Base-by-base conservation (phyloP, 2,888 invertebrate genomes). In the Ecdyonurus torrentis region DNA sequence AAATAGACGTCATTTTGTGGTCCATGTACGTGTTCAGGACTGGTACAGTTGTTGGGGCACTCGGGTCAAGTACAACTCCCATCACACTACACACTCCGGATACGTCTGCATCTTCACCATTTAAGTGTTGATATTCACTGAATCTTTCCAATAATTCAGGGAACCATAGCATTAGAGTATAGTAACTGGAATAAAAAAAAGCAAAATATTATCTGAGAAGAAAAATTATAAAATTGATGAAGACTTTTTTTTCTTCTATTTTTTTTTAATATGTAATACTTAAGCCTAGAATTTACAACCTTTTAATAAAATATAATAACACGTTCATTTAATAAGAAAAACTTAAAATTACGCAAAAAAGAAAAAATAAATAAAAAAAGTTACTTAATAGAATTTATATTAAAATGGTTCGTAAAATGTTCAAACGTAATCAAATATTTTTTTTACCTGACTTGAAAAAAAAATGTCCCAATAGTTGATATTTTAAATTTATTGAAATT, bases 121-220 rank as follows among this genome's bases (percentile, higher is more conserved):
- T 5, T 7, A 55, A 3, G 59, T 59, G 25, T 20, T 59, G 18
- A n/a, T 18, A 59, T n/a, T 5, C 5, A n/a, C 59, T 24, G 74
- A 89, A 89, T 62, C 91, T 85, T 74, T 84, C 84, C 76, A 92
- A 92, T 69, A 92, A 75, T 74, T 91, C 91, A 18, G 91, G 91
- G 76, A 92, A 91, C 92, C 92, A 93, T 73, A 92, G 83, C 88
- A 91, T 91, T 58, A 92, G 76, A 5, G 92, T 92, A 74, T 92
- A 92, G 76, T 91, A 92, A 71, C 92, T 92, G 77, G 18, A n/a
- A n/a, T n/a, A n/a, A n/a, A n/a, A n/a, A n/a, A n/a, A n/a, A n/a
- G n/a, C n/a, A n/a, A n/a, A n/a, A n/a, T n/a, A n/a, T n/a, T n/a
- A n/a, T n/a, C n/a, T n/a, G n/a, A n/a, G n/a, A n/a, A n/a, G n/a